Percentiles rank a stretch among this genome's conserved stretches.
Evolutionary conservation across 2,888 invertebrate species (phyloP).

Genomic region (Philaethria dido): DNA sequence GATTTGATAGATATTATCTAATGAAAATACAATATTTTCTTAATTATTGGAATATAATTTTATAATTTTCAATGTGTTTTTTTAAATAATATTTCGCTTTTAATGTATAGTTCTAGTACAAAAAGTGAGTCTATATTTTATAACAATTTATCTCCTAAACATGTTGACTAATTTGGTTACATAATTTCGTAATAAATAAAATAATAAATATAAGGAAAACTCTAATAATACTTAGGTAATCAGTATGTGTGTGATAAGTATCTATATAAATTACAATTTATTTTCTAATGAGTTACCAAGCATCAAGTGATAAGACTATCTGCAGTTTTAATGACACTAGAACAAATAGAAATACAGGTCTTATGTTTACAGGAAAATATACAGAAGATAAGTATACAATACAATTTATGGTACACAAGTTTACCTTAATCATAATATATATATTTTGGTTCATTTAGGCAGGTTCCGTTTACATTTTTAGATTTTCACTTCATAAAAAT

Average conservation of each 20-base stretch:
- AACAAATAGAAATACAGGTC: neutral
- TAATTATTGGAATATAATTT: no score
- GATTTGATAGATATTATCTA: no score
- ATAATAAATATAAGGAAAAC: neutral
- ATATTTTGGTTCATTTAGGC: no score
- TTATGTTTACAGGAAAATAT: neutral
- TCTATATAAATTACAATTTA: neutral
- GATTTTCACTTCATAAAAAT: no score
- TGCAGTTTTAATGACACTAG: neutral
- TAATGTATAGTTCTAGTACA: no score
- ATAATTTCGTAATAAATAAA: neutral
- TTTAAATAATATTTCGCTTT: no score
- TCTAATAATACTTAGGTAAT: neutral
- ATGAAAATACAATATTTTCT: no score
- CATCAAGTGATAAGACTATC: conserved; percentile 4
- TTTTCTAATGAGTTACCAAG: neutral
- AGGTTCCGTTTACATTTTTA: no score
- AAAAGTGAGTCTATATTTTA: no score
- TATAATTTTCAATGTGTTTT: no score
- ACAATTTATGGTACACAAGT: neutral
- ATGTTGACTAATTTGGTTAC: neutral
- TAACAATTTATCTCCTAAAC: no score
- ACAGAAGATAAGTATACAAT: conserved; percentile 4
- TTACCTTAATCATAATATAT: no score
- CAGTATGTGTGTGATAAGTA: neutral